Evolutionary conservation across 2,113 vertebrate genomes (phyloP), one percentile per base, ranked within the genome.

Genomic region (Dicrurus megarhynchus): DNA sequence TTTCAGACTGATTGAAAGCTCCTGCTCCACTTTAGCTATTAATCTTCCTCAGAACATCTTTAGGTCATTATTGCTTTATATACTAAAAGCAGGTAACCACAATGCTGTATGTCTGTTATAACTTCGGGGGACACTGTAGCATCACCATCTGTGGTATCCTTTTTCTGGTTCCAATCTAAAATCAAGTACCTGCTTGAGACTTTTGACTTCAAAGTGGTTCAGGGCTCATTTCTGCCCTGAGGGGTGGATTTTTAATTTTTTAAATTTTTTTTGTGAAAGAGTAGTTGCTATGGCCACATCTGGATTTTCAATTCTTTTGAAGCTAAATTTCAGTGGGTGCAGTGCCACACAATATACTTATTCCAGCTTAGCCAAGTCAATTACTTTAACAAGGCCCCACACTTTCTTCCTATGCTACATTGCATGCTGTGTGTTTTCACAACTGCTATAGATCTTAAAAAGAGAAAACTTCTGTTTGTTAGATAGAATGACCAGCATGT

Each of bases 301-400:
- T 94, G 87, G 55, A 71, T 89, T 92, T 96, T 73, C 20, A 91
- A 8, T 86, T 91, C 49, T 81, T 96, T 94, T 96, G 90, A 89
- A 84, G 81, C 14, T 71, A 50, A 71, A 37, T 84, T 91, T 93
- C 56, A 69, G 57, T 33, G 41, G 11, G 53, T 84, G 60, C 23
- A 59, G 30, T 55, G 71, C 82, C 50, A 69, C 33, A 67, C 30
- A 75, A 47, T 69, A 39, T 24, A 78, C 10, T 84, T 91, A 73
- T 15, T 69, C 60, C 3, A 1, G 15, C 8, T 93, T 71, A 96
- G 33, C 10, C 16, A 85, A 73, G 53, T 52, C 71, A 94, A 63
- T 76, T 56, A 78, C 75, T 79, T 82, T 13, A 44, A 47, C 59
- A 90, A 87, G 74, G 2, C 1, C 3, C 5, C 26, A 46, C 21